Evolutionary conservation across 2,888 invertebrate species (phyloP).

Genomic region (Mechanitis messenoides): DNA sequence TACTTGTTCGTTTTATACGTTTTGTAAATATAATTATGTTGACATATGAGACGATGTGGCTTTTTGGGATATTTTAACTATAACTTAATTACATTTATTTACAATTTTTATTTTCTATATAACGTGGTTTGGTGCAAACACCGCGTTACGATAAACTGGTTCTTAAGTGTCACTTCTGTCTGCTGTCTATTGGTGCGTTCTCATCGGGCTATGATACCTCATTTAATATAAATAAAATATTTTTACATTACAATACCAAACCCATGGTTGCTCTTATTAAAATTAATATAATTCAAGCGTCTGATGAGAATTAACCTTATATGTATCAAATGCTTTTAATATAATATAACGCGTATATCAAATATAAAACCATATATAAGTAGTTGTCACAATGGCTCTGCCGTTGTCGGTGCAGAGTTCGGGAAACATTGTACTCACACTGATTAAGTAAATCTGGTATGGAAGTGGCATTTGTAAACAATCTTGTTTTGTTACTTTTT

Average conservation of each 20-base stretch:
- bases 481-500: constrained; percentile 2
- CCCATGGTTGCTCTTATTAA: not conserved
- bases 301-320: no score
- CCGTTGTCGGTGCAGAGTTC: not conserved
- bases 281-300: not conserved
- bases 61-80: constrained; percentile 35
- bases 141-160: constrained; percentile 14
- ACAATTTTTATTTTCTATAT: not conserved
- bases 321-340: constrained; percentile 2
- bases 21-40: constrained; percentile 60
- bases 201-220: not conserved
- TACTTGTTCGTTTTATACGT: constrained; percentile 51
- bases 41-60: constrained; percentile 43
- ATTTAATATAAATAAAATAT: not conserved
- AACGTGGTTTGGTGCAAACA: not conserved
- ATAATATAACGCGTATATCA: not conserved
- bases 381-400: no score
- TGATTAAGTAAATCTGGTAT: not conserved
- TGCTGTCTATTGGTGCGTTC: not conserved
- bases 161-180: not conserved
- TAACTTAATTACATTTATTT: no score
- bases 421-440: not conserved
- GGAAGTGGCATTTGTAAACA: not conserved
- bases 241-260: constrained; percentile 2
- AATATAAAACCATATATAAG: no score